phyloP scores from a whole-genome alignment of 2,888 invertebrate genomes.

The Eubasilissa splendida region DNA sequence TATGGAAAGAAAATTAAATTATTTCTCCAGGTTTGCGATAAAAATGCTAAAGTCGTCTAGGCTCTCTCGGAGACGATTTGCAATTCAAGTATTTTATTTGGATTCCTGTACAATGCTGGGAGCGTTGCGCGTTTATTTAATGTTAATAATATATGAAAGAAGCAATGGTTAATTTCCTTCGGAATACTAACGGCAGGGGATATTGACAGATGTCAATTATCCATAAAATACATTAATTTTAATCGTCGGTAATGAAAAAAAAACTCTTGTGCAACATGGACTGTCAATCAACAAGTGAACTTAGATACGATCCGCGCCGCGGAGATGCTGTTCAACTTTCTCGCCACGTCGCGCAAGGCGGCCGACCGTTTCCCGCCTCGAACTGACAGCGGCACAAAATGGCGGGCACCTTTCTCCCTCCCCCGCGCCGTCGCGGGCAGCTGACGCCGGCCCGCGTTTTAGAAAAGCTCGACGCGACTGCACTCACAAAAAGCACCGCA shows the following conservation, averaged over 20 bases:
- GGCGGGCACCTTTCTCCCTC: not conserved
- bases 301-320: not conserved
- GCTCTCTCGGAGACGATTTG: too few relatives aligned
- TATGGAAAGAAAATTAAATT: too few relatives aligned
- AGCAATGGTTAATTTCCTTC: too few relatives aligned
- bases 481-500: slow-evolving; percentile 6
- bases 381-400: too few relatives aligned
- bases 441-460: not conserved
- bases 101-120: too few relatives aligned
- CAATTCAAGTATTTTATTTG: too few relatives aligned
- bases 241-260: not conserved
- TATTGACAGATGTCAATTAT: slow-evolving; percentile 14
- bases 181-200: too few relatives aligned
- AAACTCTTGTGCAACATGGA: not conserved
- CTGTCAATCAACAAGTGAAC: slow-evolving; percentile 6
- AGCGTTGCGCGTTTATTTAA: too few relatives aligned
- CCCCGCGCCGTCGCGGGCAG: not conserved
- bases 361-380: not conserved
- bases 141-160: too few relatives aligned
- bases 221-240: slow-evolving; percentile 11
- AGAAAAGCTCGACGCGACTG: slow-evolving; percentile 17
- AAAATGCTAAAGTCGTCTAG: too few relatives aligned
- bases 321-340: slow-evolving; percentile 9
- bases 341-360: not conserved
- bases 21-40: too few relatives aligned